Base-by-base conservation (phyloP, 1,140 invertebrate species). In the Nilaparvata lugens region DNA sequence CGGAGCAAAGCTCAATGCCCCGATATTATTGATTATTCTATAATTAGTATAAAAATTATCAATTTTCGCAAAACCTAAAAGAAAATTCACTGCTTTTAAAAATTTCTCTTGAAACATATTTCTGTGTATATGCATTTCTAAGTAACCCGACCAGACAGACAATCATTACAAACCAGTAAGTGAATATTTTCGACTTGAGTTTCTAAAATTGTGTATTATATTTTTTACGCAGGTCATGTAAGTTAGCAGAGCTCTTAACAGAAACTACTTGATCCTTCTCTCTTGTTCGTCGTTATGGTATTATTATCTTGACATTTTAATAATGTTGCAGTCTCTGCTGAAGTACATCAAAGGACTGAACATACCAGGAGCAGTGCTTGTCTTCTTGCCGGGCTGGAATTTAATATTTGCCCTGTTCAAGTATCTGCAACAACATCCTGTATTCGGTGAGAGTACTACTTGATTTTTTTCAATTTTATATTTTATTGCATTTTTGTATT, bases 321-420 rank as follows among this genome's bases (percentile, higher is more conserved):
- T 59, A 42, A 58, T 60, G 35, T 66, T 71, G 19, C 64, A 79
- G 78, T 77, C 85, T 0, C 70, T 97, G 0, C 73, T 97, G 3
- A 69, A 76, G 14, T 85, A 95, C 68, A 91, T 97, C 42, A 84
- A 84, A 64, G 72, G 73, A 0, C 79, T 90, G 55, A 76, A 82
- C 38, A 79, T 85, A 18, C 82, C 84, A 1, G 95, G 94, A 0
- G 93, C 95, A 0, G 85, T 97, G 4, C 73, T 98, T 0, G 79
- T 97, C 1, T 98, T 98, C 72, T 74, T 98, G 0, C 93, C 94
- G 6, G 95, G 95, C 0, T 96, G 93, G 93, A 95, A 93, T 74
- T 72, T 96, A 0, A 97, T 97, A 61, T 96, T 95, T 74, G 86
- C 91, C 0, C 73, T 97, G 5, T 87, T 95, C 84, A 88, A 88